A percentile compares a stretch with the other conserved stretches of the same genome.
phyloP scores from a whole-genome alignment of 2,888 invertebrate species.

The Rhagophthalmus giganteus region DNA sequence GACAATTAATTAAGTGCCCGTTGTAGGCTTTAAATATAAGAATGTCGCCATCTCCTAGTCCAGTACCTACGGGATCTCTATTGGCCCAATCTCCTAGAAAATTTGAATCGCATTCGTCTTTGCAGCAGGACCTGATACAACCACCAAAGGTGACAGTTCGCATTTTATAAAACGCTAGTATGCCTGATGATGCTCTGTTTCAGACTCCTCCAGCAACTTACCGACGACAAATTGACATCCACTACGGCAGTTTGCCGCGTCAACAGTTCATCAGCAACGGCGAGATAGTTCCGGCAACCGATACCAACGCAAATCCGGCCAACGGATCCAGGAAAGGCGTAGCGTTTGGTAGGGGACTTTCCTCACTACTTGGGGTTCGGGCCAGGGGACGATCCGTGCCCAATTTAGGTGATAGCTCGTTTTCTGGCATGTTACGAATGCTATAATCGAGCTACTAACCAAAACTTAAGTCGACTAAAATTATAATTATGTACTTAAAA shows the following conservation, averaged over 20 bases:
- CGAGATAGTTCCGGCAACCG: slow-evolving; percentile 44
- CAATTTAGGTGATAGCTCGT: slow-evolving; percentile 75
- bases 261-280: slow-evolving; percentile 61
- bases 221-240: slow-evolving; percentile 73
- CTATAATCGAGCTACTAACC: slow-evolving; percentile 34
- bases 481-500: slow-evolving; percentile 5
- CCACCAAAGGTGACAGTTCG: slow-evolving; percentile 31
- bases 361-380: slow-evolving; percentile 61
- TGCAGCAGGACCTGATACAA: slow-evolving; percentile 40
- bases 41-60: slow-evolving; percentile 57
- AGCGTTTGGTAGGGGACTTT: slow-evolving; percentile 71
- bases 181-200: slow-evolving; percentile 3
- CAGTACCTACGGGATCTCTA: slow-evolving; percentile 46
- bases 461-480: slow-evolving; percentile 11
- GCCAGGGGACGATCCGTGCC: slow-evolving; percentile 85
- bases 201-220: slow-evolving; percentile 78
- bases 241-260: slow-evolving; percentile 81
- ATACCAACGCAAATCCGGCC: slow-evolving; percentile 55
- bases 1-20: too few species aligned
- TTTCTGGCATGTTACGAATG: slow-evolving; percentile 35
- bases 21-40: slow-evolving; percentile 44
- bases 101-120: slow-evolving; percentile 35
- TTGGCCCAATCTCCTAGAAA: slow-evolving; percentile 44
- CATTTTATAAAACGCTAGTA: neutral
- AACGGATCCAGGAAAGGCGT: slow-evolving; percentile 64